Evolutionary conservation across 2,888 invertebrate species (phyloP).

Genomic region (Hydroisotoma schaefferi): DNA sequence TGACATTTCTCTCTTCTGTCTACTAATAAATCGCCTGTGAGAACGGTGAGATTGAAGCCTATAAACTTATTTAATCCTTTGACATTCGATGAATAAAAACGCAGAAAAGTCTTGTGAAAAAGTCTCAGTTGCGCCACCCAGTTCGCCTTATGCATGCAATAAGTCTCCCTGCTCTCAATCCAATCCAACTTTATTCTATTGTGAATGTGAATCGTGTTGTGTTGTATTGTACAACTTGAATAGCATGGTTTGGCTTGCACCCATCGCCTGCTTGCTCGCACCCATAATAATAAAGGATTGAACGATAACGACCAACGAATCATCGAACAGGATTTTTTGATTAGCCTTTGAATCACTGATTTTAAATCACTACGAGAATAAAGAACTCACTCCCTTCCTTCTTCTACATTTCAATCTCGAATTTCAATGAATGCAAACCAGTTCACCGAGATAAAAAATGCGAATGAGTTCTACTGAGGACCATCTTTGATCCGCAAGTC

Average conservation of each 20-base stretch:
- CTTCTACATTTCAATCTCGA: constrained; percentile 3
- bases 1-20: no score
- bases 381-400: constrained; percentile 1
- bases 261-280: no score
- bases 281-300: neutral
- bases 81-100: no score
- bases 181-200: no score
- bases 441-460: neutral
- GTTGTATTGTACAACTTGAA: no score
- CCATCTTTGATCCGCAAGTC: no score
- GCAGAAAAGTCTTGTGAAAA: constrained; percentile 2
- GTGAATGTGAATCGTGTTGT: no score
- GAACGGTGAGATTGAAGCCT: neutral
- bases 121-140: constrained; percentile 2
- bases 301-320: constrained; percentile 5
- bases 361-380: neutral
- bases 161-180: no score
- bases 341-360: constrained; percentile 5
- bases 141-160: neutral
- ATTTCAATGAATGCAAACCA: neutral
- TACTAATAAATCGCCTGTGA: neutral
- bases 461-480: neutral
- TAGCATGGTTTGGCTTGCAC: no score
- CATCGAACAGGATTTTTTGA: constrained; percentile 4
- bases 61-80: no score